Evolutionary conservation across 2,888 invertebrate species (phyloP).

Genomic region (Pterostichus niger): DNA sequence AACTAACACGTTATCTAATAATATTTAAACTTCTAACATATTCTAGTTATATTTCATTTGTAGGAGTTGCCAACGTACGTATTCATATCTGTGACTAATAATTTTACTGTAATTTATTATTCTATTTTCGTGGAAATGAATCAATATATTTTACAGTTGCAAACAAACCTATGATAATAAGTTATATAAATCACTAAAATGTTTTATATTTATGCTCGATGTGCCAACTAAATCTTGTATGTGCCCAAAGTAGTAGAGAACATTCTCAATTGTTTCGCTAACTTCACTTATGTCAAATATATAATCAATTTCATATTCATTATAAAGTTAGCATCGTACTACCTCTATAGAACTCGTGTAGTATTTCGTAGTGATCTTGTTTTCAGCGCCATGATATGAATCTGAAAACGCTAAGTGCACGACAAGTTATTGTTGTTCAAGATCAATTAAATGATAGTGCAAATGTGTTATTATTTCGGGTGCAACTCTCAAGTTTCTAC

Average conservation of each 20-base stretch:
- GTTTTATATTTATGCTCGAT: no score
- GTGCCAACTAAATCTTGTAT: no score
- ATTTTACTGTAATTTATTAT: no score
- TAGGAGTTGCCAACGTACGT: no score
- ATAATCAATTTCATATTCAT: constrained; percentile 23
- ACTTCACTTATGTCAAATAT: background rate
- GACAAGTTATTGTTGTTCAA: constrained; percentile 8
- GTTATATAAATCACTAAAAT: no score
- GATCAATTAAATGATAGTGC: constrained; percentile 52
- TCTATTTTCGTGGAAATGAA: no score
- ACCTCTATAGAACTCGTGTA: background rate
- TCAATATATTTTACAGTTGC: no score
- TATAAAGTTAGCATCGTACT: background rate
- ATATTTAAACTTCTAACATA: no score
- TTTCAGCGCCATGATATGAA: background rate
- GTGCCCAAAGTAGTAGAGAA: background rate
- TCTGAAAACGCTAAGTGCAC: constrained; percentile 9
- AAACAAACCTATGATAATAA: no score
- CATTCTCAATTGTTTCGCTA: background rate
- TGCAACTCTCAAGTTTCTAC: background rate
- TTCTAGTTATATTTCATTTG: no score
- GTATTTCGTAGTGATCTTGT: background rate
- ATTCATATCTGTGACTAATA: no score
- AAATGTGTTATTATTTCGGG: constrained; percentile 5
- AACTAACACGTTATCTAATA: no score